These are phyloP conservation scores for Varanus komodoensis DNA, from an alignment of 2,113 vertebrate genomes.

Conservation along the genomic window DNA sequence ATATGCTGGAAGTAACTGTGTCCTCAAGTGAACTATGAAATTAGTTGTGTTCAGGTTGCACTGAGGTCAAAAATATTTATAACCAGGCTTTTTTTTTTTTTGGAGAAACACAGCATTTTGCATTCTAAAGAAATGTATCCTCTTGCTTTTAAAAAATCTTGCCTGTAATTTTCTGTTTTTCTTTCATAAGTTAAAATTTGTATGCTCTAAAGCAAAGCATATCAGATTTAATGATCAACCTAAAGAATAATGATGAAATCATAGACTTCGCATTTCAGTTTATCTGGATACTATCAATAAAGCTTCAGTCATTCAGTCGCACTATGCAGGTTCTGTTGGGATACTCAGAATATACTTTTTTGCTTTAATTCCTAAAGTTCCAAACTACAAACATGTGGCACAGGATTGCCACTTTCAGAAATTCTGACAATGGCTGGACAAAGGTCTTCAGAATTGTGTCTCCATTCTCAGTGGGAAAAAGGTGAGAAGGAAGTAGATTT, in stretches of 20 bases:
- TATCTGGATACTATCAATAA: not conserved
- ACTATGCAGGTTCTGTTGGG: not conserved
- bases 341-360: not conserved
- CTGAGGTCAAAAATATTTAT: not conserved
- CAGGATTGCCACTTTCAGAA: no score
- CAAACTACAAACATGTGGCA: not conserved
- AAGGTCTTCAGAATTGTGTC: not conserved
- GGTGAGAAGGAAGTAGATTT: no score
- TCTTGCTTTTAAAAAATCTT: not conserved
- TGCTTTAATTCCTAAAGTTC: not conserved
- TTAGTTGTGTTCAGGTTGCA: not conserved
- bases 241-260: not conserved
- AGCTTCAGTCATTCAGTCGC: not conserved
- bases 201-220: not conserved
- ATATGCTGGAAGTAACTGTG: not conserved
- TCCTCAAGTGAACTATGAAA: not conserved
- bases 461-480: not conserved
- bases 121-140: not conserved
- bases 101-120: not conserved
- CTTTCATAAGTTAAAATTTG: not conserved
- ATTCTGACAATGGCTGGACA: not conserved
- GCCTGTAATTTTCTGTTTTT: not conserved
- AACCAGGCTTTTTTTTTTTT: not conserved
- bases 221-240: not conserved
- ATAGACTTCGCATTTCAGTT: not conserved